Evolutionary conservation across 2,888 invertebrate species (phyloP), one percentile per base, ranked within the genome.

Genomic region (Macrosiphum euphorbiae): DNA sequence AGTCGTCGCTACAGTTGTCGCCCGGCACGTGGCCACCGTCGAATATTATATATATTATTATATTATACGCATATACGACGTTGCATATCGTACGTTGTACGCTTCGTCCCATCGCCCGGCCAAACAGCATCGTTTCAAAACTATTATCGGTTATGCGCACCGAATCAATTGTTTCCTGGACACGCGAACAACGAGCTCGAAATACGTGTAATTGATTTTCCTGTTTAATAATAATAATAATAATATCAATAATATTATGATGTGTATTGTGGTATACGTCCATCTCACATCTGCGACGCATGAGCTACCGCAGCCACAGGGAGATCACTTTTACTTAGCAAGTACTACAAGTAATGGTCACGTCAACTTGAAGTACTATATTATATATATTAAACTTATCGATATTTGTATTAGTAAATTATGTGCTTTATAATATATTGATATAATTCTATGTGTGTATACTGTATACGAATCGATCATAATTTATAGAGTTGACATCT

Each of bases 1-100:
- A 20, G 86, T 44, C 44, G 91, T 86, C 44, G 58, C 44, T n/a
- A 58, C 85, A 41, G 52, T 90, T 84, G 85, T 91, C 91, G 58
- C 86, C 28, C 85, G 55, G 55, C 91, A 85, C 85, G 84, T 85
- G 91, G 84, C 28, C 47, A 50, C 44, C 28, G 28, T 47, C 28
- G 86, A 86, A 44, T 47, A 47, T 16, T 28, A 47, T 28, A 50
- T n/a, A 41, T n/a, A 84, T 35, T 84, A 86, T 28, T 86, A 41
- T 84, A 86, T 28, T 86, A 41, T 35, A 35, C 78, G n/a, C n/a
- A n/a, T 67, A n/a, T n/a, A n/a, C n/a, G n/a, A n/a, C n/a, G n/a
- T n/a, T n/a, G n/a, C n/a, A n/a, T n/a, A n/a, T n/a, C n/a, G n/a
- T n/a, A 67, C 67, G 67, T 8, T 20, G 78, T 78, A 20, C 26